Evolutionary conservation across 2,888 invertebrate genomes (phyloP).

Genomic region (Scaptomyza cyrtandrae): DNA sequence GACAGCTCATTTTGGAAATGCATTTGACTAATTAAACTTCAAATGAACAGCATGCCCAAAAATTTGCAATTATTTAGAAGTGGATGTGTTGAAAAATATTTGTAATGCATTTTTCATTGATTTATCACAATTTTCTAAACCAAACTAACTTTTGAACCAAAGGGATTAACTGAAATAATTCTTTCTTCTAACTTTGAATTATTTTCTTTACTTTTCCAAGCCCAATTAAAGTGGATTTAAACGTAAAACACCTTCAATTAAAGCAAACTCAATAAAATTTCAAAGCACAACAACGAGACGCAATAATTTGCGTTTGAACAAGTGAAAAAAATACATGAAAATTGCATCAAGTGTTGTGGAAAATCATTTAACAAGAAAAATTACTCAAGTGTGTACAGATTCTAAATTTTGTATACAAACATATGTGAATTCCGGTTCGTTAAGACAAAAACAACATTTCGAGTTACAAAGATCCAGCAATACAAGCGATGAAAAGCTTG

Average conservation of each 20-base stretch:
- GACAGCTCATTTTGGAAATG: neutral
- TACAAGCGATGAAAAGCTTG: neutral
- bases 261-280: neutral
- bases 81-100: no score
- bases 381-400: slow-evolving; percentile 28
- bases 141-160: neutral
- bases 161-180: neutral
- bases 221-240: neutral
- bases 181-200: no score
- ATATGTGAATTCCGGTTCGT: slow-evolving; percentile 1
- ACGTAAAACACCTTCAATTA: neutral
- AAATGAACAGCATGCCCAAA: neutral
- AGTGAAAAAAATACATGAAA: slow-evolving; percentile 31
- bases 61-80: neutral
- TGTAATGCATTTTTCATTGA: neutral
- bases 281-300: neutral
- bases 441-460: slow-evolving; percentile 1
- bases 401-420: slow-evolving; percentile 1
- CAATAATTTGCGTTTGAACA: neutral
- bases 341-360: slow-evolving; percentile 26
- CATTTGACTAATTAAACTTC: no score
- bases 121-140: neutral
- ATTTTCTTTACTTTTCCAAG: neutral
- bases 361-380: slow-evolving; percentile 42
- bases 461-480: neutral